These are phyloP conservation scores for Seira musarum DNA, from an alignment of 2,888 invertebrate species.

Conservation along the genomic window DNA sequence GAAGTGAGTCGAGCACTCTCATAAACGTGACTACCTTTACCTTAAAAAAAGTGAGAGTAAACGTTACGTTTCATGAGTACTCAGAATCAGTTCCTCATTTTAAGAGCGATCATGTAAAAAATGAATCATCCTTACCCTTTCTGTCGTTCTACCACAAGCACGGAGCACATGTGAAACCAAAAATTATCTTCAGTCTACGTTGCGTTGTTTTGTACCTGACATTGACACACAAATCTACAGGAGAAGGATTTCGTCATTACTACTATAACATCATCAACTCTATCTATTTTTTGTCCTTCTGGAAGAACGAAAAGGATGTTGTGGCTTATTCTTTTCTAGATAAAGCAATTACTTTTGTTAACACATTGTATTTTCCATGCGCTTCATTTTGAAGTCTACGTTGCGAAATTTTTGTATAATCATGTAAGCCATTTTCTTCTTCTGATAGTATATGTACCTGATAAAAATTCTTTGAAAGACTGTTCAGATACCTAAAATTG, in stretches of 20 bases:
- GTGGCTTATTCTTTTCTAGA: background rate
- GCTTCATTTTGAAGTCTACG: background rate
- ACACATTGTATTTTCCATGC: background rate
- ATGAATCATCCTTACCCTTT: constrained; percentile 1
- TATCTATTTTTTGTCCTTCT: background rate
- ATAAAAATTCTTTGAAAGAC: background rate
- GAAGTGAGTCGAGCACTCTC: background rate
- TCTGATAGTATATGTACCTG: background rate
- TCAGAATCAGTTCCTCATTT: too few species aligned
- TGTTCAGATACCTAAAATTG: background rate
- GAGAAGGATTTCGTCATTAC: background rate
- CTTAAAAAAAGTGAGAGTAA: background rate
- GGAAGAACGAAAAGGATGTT: background rate
- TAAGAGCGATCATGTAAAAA: too few species aligned
- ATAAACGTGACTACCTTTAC: background rate
- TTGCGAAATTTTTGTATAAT: background rate
- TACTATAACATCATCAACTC: background rate
- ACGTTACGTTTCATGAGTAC: too few species aligned
- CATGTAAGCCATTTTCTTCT: background rate
- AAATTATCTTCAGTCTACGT: background rate
- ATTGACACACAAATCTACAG: constrained; percentile 49
- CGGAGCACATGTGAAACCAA: constrained; percentile 13
- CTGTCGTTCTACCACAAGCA: background rate
- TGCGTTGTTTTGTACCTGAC: constrained; percentile 51
- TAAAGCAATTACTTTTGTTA: background rate